Evolutionary conservation across 2,113 vertebrate genomes (phyloP), one percentile per base, ranked within the genome.

Genomic region (Cephalopholis sonnerati): DNA sequence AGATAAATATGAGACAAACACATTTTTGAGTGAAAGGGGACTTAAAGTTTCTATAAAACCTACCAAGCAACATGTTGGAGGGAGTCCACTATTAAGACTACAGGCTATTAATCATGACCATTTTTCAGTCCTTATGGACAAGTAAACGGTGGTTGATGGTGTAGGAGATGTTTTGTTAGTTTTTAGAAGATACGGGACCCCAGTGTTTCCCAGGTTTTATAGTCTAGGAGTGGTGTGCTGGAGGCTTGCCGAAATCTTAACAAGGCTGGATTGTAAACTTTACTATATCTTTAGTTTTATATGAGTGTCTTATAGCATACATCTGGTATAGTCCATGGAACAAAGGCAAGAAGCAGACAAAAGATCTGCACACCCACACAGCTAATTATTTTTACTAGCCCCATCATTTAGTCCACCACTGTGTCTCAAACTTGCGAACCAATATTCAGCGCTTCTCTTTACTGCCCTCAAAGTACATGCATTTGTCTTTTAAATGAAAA

Each of bases 361-460:
- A 44, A 44, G 41, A 44, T 44, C 41, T 44, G 41, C 41, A 44
- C 41, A 53, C 44, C 36, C 16, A 51, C 64, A 70, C 32, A 64
- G 59, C 39, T 27, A 67, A 72, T 81, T 58, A 51, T 62, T 57
- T 77, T 83, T 44, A 72, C 27, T 10, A 44, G 64, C 24, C 24
- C 16, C 27, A 36, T 69, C 29, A 41, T 48, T 77, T 58, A n/a
- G 13, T 72, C 27, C 59, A 71, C 11, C 20, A 24, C 18, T 72
- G 63, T 44, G n/a, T 69, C 54, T 22, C 12, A 32, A 29, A 74
- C 55, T 36, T 48, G 51, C 39, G 36, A 63, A 79, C 16, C 7
- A 10, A 25, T 32, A 55, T 36, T 27, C 13, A 11, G 32, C 5
- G 5, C 50, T 4, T 8, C 25, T 22, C 32, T 22, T 44, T 55